A percentile compares a stretch with the other conserved stretches of the same genome.
phyloP scores from a whole-genome alignment of 37 sponge, comb jelly and placozoan genomes.

The Halichondria panicea region DNA sequence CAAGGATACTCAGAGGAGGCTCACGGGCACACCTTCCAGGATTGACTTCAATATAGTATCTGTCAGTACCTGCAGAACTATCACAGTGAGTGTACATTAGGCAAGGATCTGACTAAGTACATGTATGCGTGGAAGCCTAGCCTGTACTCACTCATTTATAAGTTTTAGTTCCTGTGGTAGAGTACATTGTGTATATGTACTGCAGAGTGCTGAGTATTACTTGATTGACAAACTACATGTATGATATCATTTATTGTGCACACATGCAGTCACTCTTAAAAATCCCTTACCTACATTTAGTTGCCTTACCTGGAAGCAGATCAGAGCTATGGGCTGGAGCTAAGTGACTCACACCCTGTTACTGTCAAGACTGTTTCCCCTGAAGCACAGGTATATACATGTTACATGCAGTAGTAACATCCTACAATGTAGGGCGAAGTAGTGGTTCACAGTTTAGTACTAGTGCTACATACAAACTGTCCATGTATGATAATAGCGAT shows the following conservation, averaged over 20 bases:
- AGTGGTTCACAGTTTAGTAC: not conserved
- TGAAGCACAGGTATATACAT: slow-evolving; percentile 24
- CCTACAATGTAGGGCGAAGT: not conserved
- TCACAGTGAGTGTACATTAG: slow-evolving; percentile 21
- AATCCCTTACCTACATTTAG: slow-evolving; percentile 6
- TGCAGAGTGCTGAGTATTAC: not conserved
- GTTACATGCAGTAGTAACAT: not conserved
- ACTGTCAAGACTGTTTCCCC: slow-evolving; percentile 14
- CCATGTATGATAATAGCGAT: too few relatives aligned
- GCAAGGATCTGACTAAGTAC: slow-evolving; percentile 8
- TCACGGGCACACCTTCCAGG: not conserved
- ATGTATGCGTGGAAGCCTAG: slow-evolving; percentile 13
- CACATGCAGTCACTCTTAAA: not conserved
- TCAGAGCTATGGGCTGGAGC: slow-evolving; percentile 36
- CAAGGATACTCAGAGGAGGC: not conserved
- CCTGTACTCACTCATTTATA: not conserved
- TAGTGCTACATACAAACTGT: too few relatives aligned
- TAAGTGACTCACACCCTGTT: slow-evolving; percentile 13
- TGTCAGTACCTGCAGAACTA: not conserved
- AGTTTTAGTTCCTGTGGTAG: not conserved
- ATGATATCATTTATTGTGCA: not conserved
- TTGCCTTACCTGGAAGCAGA: slow-evolving; percentile 6
- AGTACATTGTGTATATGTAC: not conserved
- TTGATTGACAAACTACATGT: not conserved
- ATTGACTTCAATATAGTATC: not conserved